Base-by-base conservation (phyloP, 2,888 invertebrate genomes). In the Aleiodes testaceus region DNA sequence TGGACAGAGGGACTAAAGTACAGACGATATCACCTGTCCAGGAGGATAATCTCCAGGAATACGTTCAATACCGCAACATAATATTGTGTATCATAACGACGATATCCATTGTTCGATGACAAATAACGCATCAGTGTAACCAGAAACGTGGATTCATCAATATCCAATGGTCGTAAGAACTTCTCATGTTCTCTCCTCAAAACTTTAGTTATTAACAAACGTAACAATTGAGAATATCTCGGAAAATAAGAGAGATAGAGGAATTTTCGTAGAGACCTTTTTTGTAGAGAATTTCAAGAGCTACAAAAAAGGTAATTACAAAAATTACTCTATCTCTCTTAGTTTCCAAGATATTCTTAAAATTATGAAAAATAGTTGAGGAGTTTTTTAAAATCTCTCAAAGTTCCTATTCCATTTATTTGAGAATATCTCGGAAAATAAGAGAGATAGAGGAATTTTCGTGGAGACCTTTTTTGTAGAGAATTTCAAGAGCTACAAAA, bases 31-130 rank as follows among this genome's bases (percentile, higher is more conserved):
- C 50, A 47, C 50, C 49, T 65, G 49, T 65, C 50, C 65, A 49
- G 36, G 50, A 16, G 65, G 63, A 64, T 64, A 22, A 68, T 61
- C 61, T 16, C 68, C 20, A 59, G 53, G 36, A 9, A 36, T 20
- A 26, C 30, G n/a, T 42, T 59, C 59, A 16, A 59, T 59, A 42
- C 36, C 4, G 42, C 55, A 30, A 30, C 30, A 55, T 14, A 12
- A n/a, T 26, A 53, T 59, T 59, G 36, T 59, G 59, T 59, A 59
- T 59, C 59, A 16, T 42, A 18, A 59, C 42, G 18, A 9, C 12
- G 22, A 68, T 69, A 59, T 78, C 78, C 77, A 79, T 80, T 80
- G 80, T 80, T 67, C 76, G 73, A 80, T 83, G 84, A 84, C 82
- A 82, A 83, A 84, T 84, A 78, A 81, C 74, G 73, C 76, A 79